Evolutionary conservation across 2,113 vertebrate genomes (phyloP).

Genomic region (Myocastor coypus): DNA sequence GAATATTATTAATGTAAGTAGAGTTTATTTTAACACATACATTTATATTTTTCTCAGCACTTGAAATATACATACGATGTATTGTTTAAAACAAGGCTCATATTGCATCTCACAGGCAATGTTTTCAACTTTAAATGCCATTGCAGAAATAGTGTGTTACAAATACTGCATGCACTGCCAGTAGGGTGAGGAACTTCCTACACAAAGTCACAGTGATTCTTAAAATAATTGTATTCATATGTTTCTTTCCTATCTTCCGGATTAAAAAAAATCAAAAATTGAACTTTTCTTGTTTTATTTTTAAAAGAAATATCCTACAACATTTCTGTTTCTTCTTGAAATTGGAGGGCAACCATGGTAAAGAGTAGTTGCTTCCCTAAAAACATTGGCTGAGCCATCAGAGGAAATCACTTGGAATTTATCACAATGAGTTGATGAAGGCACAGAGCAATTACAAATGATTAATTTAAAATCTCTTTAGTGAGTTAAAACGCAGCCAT

Average conservation of each 20-base stretch:
- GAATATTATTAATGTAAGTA: not conserved
- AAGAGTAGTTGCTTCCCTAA: not conserved
- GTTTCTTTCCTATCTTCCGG: constrained; percentile 1
- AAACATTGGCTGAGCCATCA: no score
- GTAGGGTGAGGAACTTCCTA: constrained; percentile 34
- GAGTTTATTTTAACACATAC: not conserved
- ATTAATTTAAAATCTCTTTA: not conserved
- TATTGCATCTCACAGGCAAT: constrained; percentile 3
- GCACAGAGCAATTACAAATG: not conserved
- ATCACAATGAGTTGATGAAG: not conserved
- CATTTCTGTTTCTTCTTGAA: constrained; percentile 7
- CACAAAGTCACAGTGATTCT: constrained; percentile 23
- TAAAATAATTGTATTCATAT: constrained; percentile 58
- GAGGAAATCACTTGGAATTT: not conserved
- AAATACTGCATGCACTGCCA: not conserved
- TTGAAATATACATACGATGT: constrained; percentile 31
- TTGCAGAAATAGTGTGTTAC: constrained; percentile 46
- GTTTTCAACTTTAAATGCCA: constrained; percentile 64
- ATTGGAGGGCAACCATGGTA: no score
- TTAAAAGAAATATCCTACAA: not conserved
- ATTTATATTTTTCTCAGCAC: constrained; percentile 29
- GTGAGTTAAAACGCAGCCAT: not conserved
- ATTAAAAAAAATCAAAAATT: constrained; percentile 4
- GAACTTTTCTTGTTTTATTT: constrained; percentile 43
- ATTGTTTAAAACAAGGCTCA: not conserved